These are phyloP conservation scores for Eulemur albifrons DNA, from an alignment of 2,797 vertebrate species.

Conservation along the genomic window DNA sequence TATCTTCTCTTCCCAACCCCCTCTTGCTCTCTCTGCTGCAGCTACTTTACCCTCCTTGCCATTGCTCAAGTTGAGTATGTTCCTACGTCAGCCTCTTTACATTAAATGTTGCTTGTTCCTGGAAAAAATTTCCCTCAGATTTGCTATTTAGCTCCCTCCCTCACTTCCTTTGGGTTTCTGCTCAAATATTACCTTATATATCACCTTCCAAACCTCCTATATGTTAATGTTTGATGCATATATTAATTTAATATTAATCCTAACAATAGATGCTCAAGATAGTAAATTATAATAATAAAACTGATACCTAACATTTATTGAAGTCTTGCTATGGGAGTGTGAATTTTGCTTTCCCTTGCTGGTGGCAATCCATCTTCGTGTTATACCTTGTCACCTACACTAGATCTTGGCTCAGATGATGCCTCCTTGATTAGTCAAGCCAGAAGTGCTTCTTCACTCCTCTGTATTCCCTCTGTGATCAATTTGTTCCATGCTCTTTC, in stretches of 20 bases:
- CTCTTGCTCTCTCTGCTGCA: background rate
- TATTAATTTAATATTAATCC: constrained; percentile 12
- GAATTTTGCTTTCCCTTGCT: background rate
- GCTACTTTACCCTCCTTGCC: background rate
- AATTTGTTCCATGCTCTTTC: background rate
- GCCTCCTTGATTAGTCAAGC: background rate
- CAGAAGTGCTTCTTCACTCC: background rate
- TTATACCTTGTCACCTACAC: background rate
- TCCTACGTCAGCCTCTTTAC: background rate
- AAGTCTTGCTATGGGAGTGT: background rate
- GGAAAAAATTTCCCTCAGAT: background rate
- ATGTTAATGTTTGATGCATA: background rate
- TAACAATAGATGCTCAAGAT: background rate
- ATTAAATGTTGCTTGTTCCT: background rate
- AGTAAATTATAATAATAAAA: background rate
- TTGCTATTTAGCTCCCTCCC: background rate
- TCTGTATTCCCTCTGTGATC: background rate
- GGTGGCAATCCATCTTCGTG: background rate
- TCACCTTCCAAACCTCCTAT: background rate
- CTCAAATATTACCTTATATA: background rate
- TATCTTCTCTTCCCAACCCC: background rate
- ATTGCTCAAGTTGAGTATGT: background rate
- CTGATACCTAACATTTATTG: background rate
- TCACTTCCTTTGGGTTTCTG: constrained; percentile 9
- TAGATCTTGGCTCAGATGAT: background rate